Evolutionary conservation across 2,888 invertebrate genomes (phyloP), one percentile per base, ranked within the genome.

Genomic region (Brachypalpus laphriformis): DNA sequence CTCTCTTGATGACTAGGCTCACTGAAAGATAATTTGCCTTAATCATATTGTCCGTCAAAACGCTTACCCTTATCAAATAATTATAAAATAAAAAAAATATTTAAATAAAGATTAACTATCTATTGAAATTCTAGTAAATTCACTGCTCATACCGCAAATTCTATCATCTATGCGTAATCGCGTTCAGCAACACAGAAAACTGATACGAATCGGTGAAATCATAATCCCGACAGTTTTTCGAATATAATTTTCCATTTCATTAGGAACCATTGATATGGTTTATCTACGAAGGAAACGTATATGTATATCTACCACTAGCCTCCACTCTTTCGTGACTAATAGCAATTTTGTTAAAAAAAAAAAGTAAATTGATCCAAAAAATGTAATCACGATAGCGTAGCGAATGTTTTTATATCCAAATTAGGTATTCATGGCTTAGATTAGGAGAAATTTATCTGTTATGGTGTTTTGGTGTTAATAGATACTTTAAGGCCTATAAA

Each of bases 151-250:
- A 8, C 11, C 22, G 22, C 11, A 9, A 49, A 25, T 6, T 49
- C 22, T 20, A 8, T 47, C 45, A 45, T 47, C 47, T 11, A 28
- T 28, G 14, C 25, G 14, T 28, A 28, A 51, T 51, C 51, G 56
- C 16, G 56, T 56, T 4, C 3, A 4, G 6, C 14, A 54, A 31
- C 18, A 4, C 18, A 4, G 28, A 22, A 31, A 16, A 56, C 18
- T 16, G 34, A 56, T 56, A 31, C 9, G n/a, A 25, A 49, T 49
- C 49, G 25, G 22, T 49, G 49, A 49, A 49, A n/a, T 49, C 49
- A 49, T 18, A 5, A 18, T 18, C 9, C 18, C 3, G 25, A 25
- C 1, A 34, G 7, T 34, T 34, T 34, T 34, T 34, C n/a, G n/a
- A n/a, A n/a, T n/a, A n/a, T n/a, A n/a, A n/a, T n/a, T 34, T 31